Base-by-base conservation (phyloP, 2,797 vertebrate species). In the Enteromius mattozi region DNA sequence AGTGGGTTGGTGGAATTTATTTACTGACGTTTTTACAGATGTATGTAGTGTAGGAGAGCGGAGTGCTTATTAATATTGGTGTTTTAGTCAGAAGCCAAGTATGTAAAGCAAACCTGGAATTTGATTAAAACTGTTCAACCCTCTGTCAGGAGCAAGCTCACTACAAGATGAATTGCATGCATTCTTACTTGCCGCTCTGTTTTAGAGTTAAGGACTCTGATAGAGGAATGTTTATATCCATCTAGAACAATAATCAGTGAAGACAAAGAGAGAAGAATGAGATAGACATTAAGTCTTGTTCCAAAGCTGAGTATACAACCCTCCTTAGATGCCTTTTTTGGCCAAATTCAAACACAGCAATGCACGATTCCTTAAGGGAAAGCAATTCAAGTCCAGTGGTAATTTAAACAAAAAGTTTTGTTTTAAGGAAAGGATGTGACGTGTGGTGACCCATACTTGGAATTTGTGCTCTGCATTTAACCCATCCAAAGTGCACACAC, bases 171-270 rank as follows among this genome's bases (percentile, higher is more conserved):
- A 47, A 72, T 17, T 30, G 10, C 27, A 35, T 51, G 61, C 78
- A 68, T 80, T 51, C 45, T 63, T 49, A 33, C 63, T 8, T 77
- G 35, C 33, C 33, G 10, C 72, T 56, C 59, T 33, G n/a, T 13
- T 66, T 21, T 14, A 56, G 27, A 27, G 27, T 49, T 42, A 37
- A 81, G 42, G 19, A 27, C 27, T 47, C 74, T 16, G 33, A 76
- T 56, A 37, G 33, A 74, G 76, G 91, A 89, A 89, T 42, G 82
- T 86, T 89, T 89, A 88, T 89, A 90, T 88, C 88, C 79, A 88
- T 87, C 49, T 56, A 77, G 77, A 89, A 90, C 87, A 92, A 91
- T 88, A 91, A 90, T 90, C 71, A 84, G 47, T 27, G 14, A 51
- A 65, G 40, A 77, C 9, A 56, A 66, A 70, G 40, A 47, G n/a